Evolutionary conservation across 1,140 invertebrate species (phyloP), one percentile per base, ranked within the genome.

Genomic region (Pseudomyrmex dendroicus): DNA sequence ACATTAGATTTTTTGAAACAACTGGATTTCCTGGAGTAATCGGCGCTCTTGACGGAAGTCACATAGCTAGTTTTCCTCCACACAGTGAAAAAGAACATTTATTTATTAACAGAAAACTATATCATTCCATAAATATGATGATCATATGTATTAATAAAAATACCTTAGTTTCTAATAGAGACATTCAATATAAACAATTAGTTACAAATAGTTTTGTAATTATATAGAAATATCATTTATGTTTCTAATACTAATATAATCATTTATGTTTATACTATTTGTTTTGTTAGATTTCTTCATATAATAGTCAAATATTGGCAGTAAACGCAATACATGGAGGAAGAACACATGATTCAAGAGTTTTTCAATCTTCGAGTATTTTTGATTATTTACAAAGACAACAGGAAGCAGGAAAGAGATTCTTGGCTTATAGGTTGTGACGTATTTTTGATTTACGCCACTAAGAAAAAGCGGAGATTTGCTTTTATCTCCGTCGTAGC

Each of bases 81-180:
- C n/a, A 56, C 13, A 57, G 2, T 35, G n/a, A 44, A 10, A 10
- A n/a, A 72, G 52, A 72, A 72, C n/a, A 57, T 1, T 44, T 72
- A 20, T 72, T 57, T 2, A 63, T 63, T 63, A 63, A 63, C 35
- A 63, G 61, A 25, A 25, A 25, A 25, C 25, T 25, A 2, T 25
- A 68, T 52, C 46, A 67, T 50, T 68, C 48, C 12, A 22, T 68
- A 10, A 68, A 67, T 67, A 15, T 56, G 50, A 70, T 70, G 48
- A 56, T 56, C 56, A 50, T 67, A 25, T 70, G 67, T 67, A 25
- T 25, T 25, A 25, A 25, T 25, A 25, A 25, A 20, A 20, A 20
- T 20, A 20, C 20, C 20, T 20, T 20, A 20, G 20, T 20, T 20
- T 20, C 20, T 20, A 20, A 20, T 20, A 20, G 20, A 20, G 20